Base-by-base conservation (phyloP, 2,797 vertebrate species). In the Bradypus variegatus region DNA sequence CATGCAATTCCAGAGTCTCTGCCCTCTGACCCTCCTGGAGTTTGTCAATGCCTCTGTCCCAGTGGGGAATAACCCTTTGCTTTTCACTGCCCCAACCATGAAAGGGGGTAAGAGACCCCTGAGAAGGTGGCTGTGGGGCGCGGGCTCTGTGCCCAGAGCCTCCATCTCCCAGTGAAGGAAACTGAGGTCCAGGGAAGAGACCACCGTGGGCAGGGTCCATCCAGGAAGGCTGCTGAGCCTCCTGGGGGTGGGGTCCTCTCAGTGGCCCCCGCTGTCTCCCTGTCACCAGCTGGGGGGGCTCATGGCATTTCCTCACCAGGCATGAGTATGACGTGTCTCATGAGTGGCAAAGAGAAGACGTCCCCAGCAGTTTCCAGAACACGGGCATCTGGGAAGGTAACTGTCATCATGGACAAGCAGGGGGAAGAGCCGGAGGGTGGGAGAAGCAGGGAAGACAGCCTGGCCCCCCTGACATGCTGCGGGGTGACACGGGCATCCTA, bases 361-460 rank as follows among this genome's bases (percentile, higher is more conserved):
- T 73, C 27, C 78, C 84, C 16, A 89, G 67, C 8, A 80, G 16
- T 23, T 93, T 90, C 72, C 69, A 64, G 86, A 93, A 55, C 79
- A 38, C 1, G 1, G 62, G 48, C 29, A 1, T 94, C 41, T 94
- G 91, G 93, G 96, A 92, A 94, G 91, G 88, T 94, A 89, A 27
- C 15, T 77, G 50, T 64, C 14, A 5, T 13, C 55, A 31, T 50
- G 69, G 25, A 23, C 38, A 27, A 6, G 64, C 31, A 5, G 9
- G 5, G 23, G 82, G 88, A 64, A 62, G 36, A 69, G 29, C 67
- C n/a, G 53, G 16, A 58, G 67, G n/a, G 25, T 19, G 3, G 41
- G 23, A 45, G 27, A 25, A 41, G 16, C 64, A 1, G 3, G 70
- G 58, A 27, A 55, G 50, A 25, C 72, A 33, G 15, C 16, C 13